A percentile compares a stretch with the other conserved stretches of the same genome.
phyloP scores from a whole-genome alignment of 2,888 invertebrate species.

The Drosophila testacea region DNA sequence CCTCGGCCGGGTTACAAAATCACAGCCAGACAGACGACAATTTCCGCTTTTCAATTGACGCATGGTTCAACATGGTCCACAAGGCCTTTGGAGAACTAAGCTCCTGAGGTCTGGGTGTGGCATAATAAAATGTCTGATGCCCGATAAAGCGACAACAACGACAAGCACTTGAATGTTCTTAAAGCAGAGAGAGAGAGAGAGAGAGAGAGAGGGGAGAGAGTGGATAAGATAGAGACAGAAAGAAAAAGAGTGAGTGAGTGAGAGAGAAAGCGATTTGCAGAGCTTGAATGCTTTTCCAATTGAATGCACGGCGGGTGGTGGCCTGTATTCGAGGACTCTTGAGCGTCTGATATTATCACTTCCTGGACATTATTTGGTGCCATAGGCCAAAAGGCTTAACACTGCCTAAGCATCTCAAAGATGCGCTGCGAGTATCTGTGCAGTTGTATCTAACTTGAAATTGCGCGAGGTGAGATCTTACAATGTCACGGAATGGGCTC shows the following conservation, averaged over 20 bases:
- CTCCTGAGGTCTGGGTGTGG: conserved; percentile 26
- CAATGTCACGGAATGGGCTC: background rate
- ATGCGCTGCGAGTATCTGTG: conserved; percentile 37
- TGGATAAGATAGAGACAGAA: too few relatives aligned
- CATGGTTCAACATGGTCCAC: conserved; percentile 25
- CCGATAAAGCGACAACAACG: conserved; percentile 60
- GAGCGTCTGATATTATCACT: conserved; percentile 73
- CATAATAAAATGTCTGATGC: conserved; percentile 74
- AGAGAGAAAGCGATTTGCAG: background rate
- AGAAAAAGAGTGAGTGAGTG: background rate
- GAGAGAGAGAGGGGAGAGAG: background rate
- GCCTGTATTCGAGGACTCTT: conserved; percentile 51
- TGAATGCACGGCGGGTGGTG: conserved; percentile 68
- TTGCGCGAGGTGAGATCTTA: conserved; percentile 27
- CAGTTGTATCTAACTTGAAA: conserved; percentile 10
- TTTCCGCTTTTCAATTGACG: conserved; percentile 71
- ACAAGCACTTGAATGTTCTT: conserved; percentile 55
- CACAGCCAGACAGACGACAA: conserved; percentile 72
- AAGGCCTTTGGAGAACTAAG: background rate
- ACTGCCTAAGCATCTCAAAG: conserved; percentile 46
- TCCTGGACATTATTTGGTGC: conserved; percentile 79
- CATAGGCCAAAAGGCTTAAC: conserved; percentile 76
- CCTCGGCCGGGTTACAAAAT: conserved; percentile 59
- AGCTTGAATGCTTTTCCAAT: conserved; percentile 61
- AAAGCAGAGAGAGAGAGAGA: conserved; percentile 18